A percentile compares a stretch with the other conserved stretches of the same genome.
Evolutionary conservation across 1,140 invertebrate genomes (phyloP).

Genomic region (Drosophila pseudoobscura): DNA sequence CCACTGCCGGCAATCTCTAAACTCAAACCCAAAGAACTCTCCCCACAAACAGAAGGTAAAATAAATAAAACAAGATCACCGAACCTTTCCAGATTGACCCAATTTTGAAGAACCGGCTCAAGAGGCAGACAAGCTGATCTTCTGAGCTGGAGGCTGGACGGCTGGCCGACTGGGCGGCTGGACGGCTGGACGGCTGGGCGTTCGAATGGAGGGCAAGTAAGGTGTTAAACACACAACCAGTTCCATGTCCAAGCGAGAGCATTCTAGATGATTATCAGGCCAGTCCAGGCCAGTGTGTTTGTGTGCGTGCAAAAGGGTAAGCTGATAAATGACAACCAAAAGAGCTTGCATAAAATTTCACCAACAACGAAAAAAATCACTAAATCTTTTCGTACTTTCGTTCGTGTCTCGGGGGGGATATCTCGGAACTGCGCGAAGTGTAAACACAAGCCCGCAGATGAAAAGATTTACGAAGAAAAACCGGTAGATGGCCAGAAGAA

Average conservation of each 20-base stretch:
- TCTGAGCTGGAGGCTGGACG: neutral
- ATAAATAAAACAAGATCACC: constrained; percentile 69
- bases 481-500: constrained; percentile 67
- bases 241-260: constrained; percentile 42
- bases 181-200: constrained; percentile 1
- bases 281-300: too few species aligned
- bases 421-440: constrained; percentile 29
- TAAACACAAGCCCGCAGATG: constrained; percentile 20
- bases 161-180: constrained; percentile 12
- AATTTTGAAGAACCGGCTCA: constrained; percentile 65
- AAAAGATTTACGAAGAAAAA: constrained; percentile 64
- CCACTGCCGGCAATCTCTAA: neutral
- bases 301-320: constrained; percentile 24
- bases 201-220: constrained; percentile 42
- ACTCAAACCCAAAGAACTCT: too few species aligned
- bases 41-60: constrained; percentile 25
- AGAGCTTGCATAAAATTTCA: constrained; percentile 79
- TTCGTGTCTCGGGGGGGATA: constrained; percentile 19
- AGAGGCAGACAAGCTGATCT: constrained; percentile 9
- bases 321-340: constrained; percentile 55
- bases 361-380: constrained; percentile 42
- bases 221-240: constrained; percentile 73
- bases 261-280: constrained; percentile 61
- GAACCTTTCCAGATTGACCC: constrained; percentile 79
- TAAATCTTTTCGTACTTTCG: constrained; percentile 68